Conservation (phyloP, 2,888 invertebrate species). For the Prostheceraeus crozeri region DNA sequence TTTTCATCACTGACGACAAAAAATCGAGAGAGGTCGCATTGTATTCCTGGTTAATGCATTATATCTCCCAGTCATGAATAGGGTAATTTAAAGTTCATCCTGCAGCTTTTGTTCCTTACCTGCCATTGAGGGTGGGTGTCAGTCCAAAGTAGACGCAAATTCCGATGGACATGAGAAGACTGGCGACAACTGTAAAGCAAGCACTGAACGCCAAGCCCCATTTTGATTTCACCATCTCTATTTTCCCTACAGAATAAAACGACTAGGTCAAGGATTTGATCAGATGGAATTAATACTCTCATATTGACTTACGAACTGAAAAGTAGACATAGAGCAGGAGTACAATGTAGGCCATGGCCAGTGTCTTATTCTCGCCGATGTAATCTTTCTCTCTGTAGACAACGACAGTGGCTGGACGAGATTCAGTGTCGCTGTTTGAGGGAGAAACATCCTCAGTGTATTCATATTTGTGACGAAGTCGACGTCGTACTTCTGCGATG, state of each 20-base stretch:
- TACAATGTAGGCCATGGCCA: constrained; percentile 73
- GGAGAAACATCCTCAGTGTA: not conserved
- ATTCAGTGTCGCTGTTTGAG: not conserved
- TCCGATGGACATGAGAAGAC: constrained; percentile 78
- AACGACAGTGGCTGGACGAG: constrained; percentile 6
- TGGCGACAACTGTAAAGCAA: constrained; percentile 70
- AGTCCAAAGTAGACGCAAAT: constrained; percentile 58
- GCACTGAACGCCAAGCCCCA: constrained; percentile 77
- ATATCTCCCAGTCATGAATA: too few relatives aligned
- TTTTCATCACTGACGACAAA: too few relatives aligned
- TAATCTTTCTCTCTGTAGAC: constrained; percentile 44
- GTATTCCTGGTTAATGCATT: too few relatives aligned
- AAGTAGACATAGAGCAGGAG: constrained; percentile 87
- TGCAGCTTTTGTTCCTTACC: too few relatives aligned
- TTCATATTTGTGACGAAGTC: not conserved
- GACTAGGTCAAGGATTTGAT: too few relatives aligned
- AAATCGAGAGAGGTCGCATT: too few relatives aligned
- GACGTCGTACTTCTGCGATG: not conserved
- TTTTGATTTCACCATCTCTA: constrained; percentile 79
- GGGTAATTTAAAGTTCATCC: too few relatives aligned
- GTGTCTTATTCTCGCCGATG: constrained; percentile 63
- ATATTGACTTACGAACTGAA: constrained; percentile 69
- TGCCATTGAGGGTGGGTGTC: constrained; percentile 54
- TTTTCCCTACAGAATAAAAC: constrained; percentile 66
- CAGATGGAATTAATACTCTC: too few relatives aligned